These are phyloP conservation scores for Myopa tessellatipennis DNA, from an alignment of 2,888 invertebrate genomes.

Conservation along the genomic window DNA sequence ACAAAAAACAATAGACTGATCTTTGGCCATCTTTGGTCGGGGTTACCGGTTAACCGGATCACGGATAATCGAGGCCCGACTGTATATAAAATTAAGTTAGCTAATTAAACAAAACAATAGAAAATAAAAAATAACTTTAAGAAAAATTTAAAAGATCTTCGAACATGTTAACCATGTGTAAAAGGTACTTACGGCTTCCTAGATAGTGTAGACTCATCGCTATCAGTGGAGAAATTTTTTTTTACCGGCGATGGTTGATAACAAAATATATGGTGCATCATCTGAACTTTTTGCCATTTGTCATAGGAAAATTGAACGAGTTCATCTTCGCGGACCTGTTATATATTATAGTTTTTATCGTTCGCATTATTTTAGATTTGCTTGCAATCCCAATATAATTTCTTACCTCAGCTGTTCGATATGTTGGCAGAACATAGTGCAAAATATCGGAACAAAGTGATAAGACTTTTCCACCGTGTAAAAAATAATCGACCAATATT, in stretches of 20 bases:
- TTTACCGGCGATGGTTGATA: conserved; percentile 88
- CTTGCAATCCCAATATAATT: not conserved
- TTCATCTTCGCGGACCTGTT: conserved; percentile 82
- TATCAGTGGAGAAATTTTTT: conserved; percentile 83
- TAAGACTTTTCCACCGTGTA: conserved; percentile 80
- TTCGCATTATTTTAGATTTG: not conserved
- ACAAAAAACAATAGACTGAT: no score
- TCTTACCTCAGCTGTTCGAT: conserved; percentile 83
- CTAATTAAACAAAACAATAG: not conserved
- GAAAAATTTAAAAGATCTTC: not conserved
- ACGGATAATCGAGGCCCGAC: no score
- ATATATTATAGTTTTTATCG: not conserved
- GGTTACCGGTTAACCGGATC: no score
- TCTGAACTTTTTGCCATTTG: conserved; percentile 84
- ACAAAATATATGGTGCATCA: conserved; percentile 90
- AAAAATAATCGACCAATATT: conserved; percentile 77
- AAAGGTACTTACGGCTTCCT: conserved; percentile 66
- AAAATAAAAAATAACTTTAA: not conserved
- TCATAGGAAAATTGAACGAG: conserved; percentile 86
- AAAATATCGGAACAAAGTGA: conserved; percentile 85
- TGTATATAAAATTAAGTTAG: conserved; percentile 6
- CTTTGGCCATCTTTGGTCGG: no score
- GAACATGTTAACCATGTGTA: not conserved
- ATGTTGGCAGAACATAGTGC: conserved; percentile 81
- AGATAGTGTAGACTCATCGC: conserved; percentile 72